Conservation (phyloP, 1,140 invertebrate genomes). For the Trichonephila clavata region DNA sequence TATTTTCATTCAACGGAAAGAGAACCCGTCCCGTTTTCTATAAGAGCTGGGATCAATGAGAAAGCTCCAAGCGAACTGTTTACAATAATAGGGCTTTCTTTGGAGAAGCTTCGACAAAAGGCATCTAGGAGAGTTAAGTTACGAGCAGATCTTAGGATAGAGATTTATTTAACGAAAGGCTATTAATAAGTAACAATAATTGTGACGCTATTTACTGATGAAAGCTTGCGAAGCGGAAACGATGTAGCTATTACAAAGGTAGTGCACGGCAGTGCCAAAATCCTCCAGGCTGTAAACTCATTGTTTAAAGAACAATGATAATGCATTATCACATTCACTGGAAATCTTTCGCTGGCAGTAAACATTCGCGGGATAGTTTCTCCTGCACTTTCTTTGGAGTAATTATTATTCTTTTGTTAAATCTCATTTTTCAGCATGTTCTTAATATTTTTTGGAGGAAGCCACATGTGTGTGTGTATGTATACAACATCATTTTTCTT, state of each 20-base stretch:
- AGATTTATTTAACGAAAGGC: slow-evolving; percentile 67
- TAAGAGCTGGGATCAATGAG: slow-evolving; percentile 3
- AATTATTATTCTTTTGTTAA: slow-evolving; percentile 72
- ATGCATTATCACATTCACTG: slow-evolving; percentile 58
- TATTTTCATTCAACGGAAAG: slow-evolving; percentile 34
- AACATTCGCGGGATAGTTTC: slow-evolving; percentile 42
- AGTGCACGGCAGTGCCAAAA: slow-evolving; percentile 24
- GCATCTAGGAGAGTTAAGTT: slow-evolving; percentile 40
- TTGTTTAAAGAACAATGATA: slow-evolving; percentile 71
- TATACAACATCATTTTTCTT: slow-evolving; percentile 34
- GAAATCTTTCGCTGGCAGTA: slow-evolving; percentile 54
- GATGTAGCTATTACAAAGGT: slow-evolving; percentile 68
- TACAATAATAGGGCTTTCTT: slow-evolving; percentile 59
- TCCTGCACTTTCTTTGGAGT: neutral
- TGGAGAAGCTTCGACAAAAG: slow-evolving; percentile 39
- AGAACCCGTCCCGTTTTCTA: slow-evolving; percentile 1
- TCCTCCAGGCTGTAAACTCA: slow-evolving; percentile 60
- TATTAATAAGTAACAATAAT: slow-evolving; percentile 67
- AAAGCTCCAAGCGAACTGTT: slow-evolving; percentile 44
- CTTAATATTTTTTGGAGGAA: slow-evolving; percentile 13
- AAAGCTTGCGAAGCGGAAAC: slow-evolving; percentile 54
- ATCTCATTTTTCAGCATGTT: slow-evolving; percentile 57
- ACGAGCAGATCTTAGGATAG: slow-evolving; percentile 68
- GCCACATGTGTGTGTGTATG: slow-evolving; percentile 13
- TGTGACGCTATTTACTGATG: slow-evolving; percentile 63